Conservation (phyloP, 2,888 invertebrate genomes). For the Yponomeuta cagnagella region DNA sequence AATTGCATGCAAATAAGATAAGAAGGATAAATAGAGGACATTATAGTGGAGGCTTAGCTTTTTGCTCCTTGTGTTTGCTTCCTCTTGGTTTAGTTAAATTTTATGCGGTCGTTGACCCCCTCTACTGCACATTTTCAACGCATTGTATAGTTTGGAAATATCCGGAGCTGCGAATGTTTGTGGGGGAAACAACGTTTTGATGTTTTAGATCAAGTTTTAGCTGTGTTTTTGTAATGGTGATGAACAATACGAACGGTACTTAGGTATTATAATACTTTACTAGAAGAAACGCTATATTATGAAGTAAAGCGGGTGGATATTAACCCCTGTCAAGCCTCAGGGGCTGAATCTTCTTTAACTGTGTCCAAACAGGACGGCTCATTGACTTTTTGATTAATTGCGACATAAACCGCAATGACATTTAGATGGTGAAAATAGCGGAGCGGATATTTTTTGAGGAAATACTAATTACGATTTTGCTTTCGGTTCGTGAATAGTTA, state of each 20-base stretch:
- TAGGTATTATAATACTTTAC: background rate
- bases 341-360: slow-evolving; percentile 61
- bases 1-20: slow-evolving; percentile 75
- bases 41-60: slow-evolving; percentile 36
- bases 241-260: background rate
- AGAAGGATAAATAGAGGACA: slow-evolving; percentile 60
- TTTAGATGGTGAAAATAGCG: slow-evolving; percentile 35
- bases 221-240: background rate
- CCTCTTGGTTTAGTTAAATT: slow-evolving; percentile 42
- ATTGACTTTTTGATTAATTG: slow-evolving; percentile 74
- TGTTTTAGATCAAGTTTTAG: too few species aligned
- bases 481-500: background rate
- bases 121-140: background rate
- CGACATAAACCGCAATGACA: slow-evolving; percentile 60
- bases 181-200: too few species aligned
- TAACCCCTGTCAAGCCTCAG: slow-evolving; percentile 35
- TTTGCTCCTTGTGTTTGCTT: slow-evolving; percentile 36
- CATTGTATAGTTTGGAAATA: background rate
- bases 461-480: background rate
- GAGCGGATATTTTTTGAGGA: background rate
- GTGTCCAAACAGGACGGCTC: slow-evolving; percentile 53
- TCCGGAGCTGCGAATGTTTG: too few species aligned
- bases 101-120: slow-evolving; percentile 47
- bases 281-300: background rate
- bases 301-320: slow-evolving; percentile 4